These are phyloP conservation scores for Ceyx erithaca DNA, from an alignment of 2,797 vertebrate species.

Conservation along the genomic window DNA sequence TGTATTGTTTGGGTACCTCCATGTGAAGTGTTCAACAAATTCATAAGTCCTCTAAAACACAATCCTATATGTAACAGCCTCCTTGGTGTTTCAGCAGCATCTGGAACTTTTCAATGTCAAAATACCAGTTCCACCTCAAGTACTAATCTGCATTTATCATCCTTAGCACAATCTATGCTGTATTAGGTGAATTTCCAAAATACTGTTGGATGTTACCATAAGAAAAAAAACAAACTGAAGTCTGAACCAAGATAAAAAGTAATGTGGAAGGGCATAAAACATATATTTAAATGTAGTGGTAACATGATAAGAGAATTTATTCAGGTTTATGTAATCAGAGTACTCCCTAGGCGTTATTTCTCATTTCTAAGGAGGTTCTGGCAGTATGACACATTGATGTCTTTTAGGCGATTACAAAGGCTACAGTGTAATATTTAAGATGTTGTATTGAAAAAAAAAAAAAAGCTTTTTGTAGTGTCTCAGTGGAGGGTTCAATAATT, in stretches of 20 bases:
- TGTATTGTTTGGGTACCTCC: not conserved
- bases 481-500: slow-evolving; percentile 22
- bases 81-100: not conserved
- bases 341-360: slow-evolving; percentile 54
- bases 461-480: slow-evolving; percentile 52
- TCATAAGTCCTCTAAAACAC: not conserved
- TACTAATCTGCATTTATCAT: not conserved
- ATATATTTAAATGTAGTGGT: not conserved
- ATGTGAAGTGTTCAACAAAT: not conserved
- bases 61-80: not conserved
- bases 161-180: not conserved
- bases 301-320: slow-evolving; percentile 59
- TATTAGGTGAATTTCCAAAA: not conserved
- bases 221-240: not conserved
- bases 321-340: slow-evolving; percentile 34
- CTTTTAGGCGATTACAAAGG: slow-evolving; percentile 60
- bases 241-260: not conserved
- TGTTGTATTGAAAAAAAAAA: slow-evolving; percentile 53
- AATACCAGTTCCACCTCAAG: not conserved
- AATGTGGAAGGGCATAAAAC: not conserved
- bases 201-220: not conserved
- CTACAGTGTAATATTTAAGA: slow-evolving; percentile 59
- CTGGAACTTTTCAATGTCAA: not conserved
- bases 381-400: slow-evolving; percentile 44
- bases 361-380: slow-evolving; percentile 45